These are phyloP conservation scores for Antechinus flavipes DNA, from an alignment of 2,113 vertebrate species.

Conservation along the genomic window DNA sequence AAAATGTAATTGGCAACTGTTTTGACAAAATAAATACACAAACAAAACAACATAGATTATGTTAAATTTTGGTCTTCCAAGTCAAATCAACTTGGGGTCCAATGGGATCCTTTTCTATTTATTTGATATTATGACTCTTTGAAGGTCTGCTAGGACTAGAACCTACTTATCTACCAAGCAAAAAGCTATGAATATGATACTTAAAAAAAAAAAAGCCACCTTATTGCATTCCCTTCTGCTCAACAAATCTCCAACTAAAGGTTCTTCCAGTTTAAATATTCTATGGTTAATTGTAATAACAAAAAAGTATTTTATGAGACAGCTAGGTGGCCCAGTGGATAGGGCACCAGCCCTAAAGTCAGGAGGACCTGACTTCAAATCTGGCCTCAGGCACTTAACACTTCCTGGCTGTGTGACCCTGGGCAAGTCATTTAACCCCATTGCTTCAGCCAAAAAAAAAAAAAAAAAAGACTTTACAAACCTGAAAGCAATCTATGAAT, in stretches of 20 bases:
- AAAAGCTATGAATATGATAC: not conserved
- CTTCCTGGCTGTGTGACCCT: too few relatives aligned
- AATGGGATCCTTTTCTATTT: not conserved
- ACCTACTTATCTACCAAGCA: not conserved
- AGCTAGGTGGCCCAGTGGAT: too few relatives aligned
- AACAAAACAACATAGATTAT: not conserved
- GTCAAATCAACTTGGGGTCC: too few relatives aligned
- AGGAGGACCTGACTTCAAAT: too few relatives aligned
- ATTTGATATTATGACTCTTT: not conserved
- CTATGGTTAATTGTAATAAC: not conserved
- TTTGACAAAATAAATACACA: not conserved
- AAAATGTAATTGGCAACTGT: not conserved
- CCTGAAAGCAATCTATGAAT: not conserved
- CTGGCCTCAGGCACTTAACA: too few relatives aligned
- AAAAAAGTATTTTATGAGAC: too few relatives aligned
- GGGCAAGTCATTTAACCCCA: too few relatives aligned
- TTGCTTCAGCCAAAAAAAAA: too few relatives aligned
- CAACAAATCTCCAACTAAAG: not conserved
- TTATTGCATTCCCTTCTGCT: not conserved
- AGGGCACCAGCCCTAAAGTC: too few relatives aligned
- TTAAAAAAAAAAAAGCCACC: not conserved
- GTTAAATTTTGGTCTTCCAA: not conserved
- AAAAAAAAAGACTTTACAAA: not conserved
- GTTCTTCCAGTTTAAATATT: not conserved
- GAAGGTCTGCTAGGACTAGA: not conserved